phyloP scores from a whole-genome alignment of 2,113 vertebrate species.

The Lepus europaeus region DNA sequence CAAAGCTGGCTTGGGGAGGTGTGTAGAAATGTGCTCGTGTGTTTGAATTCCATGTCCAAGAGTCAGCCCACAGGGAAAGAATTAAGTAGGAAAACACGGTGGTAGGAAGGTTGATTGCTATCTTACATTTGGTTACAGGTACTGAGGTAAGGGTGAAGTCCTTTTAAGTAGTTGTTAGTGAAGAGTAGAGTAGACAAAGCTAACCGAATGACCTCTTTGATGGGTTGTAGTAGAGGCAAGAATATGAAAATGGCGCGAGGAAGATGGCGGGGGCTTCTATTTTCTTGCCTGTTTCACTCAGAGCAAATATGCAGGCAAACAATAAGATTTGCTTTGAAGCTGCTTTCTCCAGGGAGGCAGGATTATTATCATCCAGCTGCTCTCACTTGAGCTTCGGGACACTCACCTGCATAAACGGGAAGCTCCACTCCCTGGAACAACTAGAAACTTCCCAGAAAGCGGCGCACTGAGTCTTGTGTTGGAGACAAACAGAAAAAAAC shows the following conservation, averaged over 20 bases:
- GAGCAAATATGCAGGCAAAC: constrained; percentile 45
- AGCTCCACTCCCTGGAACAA: constrained; percentile 59
- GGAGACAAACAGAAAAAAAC: constrained; percentile 70
- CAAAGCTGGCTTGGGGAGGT: constrained; percentile 50
- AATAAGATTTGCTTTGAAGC: constrained; percentile 49
- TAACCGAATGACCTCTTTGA: background rate
- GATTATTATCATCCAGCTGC: constrained; percentile 43
- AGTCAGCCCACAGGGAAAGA: constrained; percentile 35
- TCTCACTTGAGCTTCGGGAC: constrained; percentile 17
- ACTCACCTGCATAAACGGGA: constrained; percentile 48
- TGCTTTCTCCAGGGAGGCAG: constrained; percentile 39
- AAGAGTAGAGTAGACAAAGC: background rate
- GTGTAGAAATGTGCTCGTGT: background rate
- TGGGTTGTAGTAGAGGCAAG: background rate
- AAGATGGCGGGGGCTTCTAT: constrained; percentile 18
- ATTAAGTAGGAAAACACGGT: background rate
- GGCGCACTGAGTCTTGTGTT: background rate
- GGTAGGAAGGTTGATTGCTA: background rate
- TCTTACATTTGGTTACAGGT: background rate
- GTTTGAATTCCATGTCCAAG: background rate
- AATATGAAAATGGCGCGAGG: background rate
- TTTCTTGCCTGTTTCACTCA: constrained; percentile 32
- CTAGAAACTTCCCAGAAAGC: constrained; percentile 72
- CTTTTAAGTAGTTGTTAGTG: background rate
- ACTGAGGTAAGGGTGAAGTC: background rate